These are phyloP conservation scores for Biston stratarius DNA, from an alignment of 2,888 invertebrate species.

Conservation along the genomic window DNA sequence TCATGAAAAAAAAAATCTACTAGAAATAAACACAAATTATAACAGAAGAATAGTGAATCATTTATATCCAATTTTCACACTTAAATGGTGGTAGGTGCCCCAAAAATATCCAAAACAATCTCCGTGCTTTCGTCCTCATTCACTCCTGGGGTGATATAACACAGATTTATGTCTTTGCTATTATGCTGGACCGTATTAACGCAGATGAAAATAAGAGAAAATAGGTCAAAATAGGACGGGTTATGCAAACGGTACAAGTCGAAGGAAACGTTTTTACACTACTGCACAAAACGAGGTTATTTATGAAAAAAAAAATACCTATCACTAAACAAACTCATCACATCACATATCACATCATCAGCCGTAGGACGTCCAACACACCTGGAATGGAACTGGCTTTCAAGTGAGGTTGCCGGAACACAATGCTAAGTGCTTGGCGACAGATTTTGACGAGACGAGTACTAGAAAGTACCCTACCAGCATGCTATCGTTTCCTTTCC, in stretches of 20 bases:
- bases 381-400: no score
- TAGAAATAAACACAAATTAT: not conserved
- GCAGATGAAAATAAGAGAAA: conserved; percentile 49
- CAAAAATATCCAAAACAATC: conserved; percentile 15
- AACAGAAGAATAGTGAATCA: not conserved
- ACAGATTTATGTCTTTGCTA: conserved; percentile 59
- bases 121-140: conserved; percentile 19
- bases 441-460: no score
- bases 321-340: no score
- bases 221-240: conserved; percentile 46
- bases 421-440: no score
- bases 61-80: conserved; percentile 6
- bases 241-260: conserved; percentile 7
- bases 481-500: no score
- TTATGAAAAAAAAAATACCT: no score
- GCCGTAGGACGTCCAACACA: no score
- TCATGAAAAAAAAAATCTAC: no score
- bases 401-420: no score
- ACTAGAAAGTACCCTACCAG: no score
- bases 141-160: conserved; percentile 48
- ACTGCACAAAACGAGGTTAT: no score
- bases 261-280: not conserved
- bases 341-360: no score
- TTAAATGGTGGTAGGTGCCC: not conserved
- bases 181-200: conserved; percentile 50